A percentile compares a stretch with the other conserved stretches of the same genome.
These are phyloP conservation scores for Jacana jacana DNA, from an alignment of 2,113 vertebrate genomes.

Conservation along the genomic window DNA sequence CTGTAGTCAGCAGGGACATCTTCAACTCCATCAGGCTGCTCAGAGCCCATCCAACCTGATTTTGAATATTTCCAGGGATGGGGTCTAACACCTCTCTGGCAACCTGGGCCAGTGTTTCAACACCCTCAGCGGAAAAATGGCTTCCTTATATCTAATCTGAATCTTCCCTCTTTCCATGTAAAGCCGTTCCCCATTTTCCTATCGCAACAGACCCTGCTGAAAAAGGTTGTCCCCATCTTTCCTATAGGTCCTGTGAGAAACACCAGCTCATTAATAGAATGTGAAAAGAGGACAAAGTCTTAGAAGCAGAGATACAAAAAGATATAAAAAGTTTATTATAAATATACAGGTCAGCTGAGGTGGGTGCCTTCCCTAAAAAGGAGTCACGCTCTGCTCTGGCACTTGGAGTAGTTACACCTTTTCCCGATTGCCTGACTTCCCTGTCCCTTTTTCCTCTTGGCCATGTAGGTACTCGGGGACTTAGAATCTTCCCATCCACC, in stretches of 20 bases:
- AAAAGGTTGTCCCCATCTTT: background rate
- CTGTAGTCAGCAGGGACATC: background rate
- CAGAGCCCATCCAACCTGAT: background rate
- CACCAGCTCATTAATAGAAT: too few relatives aligned
- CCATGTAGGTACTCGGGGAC: too few relatives aligned
- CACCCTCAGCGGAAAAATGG: background rate
- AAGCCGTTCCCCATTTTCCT: background rate
- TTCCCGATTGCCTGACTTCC: too few relatives aligned
- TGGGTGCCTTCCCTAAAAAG: too few relatives aligned
- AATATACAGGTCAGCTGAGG: too few relatives aligned
- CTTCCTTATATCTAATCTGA: background rate
- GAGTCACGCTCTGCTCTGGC: too few relatives aligned
- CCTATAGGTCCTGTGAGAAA: background rate
- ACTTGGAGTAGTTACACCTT: too few relatives aligned
- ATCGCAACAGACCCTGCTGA: fast-evolving
- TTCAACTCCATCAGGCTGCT: background rate
- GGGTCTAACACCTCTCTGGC: background rate
- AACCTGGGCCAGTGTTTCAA: background rate
- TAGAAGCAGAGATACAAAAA: too few relatives aligned
- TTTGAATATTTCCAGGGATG: background rate
- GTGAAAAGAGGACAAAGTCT: too few relatives aligned
- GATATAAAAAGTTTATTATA: too few relatives aligned
- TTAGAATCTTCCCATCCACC: too few relatives aligned
- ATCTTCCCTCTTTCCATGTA: background rate
- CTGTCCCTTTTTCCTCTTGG: too few relatives aligned